These are phyloP conservation scores for Melierax canorus DNA, from an alignment of 2,113 vertebrate species.

Conservation along the genomic window DNA sequence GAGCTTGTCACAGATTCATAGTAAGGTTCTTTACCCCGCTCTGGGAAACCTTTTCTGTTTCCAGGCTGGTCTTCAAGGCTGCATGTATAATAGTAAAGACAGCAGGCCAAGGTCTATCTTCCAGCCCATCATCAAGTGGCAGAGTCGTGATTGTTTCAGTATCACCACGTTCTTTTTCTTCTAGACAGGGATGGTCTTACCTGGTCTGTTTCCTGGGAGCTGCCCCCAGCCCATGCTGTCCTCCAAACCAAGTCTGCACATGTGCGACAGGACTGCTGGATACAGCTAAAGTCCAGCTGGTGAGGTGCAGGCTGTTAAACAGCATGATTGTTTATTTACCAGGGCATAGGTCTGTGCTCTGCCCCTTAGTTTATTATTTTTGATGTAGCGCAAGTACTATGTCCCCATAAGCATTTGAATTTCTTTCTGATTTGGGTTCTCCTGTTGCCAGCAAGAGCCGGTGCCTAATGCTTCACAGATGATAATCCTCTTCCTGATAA, in stretches of 20 bases:
- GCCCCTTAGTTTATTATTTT: background rate
- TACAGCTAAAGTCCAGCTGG: background rate
- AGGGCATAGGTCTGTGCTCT: background rate
- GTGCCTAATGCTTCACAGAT: background rate
- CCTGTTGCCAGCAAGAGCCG: background rate
- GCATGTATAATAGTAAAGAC: background rate
- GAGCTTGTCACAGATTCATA: background rate
- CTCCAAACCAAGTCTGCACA: background rate
- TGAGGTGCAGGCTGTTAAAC: background rate
- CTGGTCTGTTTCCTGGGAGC: background rate
- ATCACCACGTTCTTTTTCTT: background rate
- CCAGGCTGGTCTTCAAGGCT: background rate
- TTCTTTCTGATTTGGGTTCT: background rate
- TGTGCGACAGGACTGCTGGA: background rate
- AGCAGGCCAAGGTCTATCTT: background rate
- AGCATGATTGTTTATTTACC: background rate
- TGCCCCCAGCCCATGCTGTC: background rate
- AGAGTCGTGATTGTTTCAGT: accelerated
- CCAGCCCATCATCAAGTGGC: background rate
- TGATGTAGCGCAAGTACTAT: background rate
- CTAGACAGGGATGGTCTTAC: background rate
- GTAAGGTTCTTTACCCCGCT: background rate
- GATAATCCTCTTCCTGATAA: background rate
- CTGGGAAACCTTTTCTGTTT: background rate
- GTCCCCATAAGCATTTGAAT: background rate